Evolutionary conservation across 2,797 vertebrate species (phyloP).

Genomic region (Danionella dracula): DNA sequence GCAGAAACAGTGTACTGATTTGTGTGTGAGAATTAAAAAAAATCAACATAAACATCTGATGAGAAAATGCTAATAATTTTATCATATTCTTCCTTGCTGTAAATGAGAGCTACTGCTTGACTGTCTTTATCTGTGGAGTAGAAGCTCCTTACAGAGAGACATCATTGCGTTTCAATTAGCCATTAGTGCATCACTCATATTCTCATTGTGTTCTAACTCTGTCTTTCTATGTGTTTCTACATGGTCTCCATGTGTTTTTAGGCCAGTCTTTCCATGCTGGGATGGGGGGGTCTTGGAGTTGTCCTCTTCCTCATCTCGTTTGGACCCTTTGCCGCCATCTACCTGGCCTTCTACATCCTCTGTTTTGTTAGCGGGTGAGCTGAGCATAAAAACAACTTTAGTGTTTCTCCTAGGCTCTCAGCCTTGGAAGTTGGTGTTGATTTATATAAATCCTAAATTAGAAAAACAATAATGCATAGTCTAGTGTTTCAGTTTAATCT

Average conservation of each 20-base stretch:
- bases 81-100: neutral
- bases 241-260: conserved; percentile 68
- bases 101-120: no score
- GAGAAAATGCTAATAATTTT: neutral
- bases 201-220: conserved; percentile 4
- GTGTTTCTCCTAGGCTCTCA: neutral
- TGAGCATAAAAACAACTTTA: neutral
- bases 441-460: no score
- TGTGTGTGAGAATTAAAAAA: no score
- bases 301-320: conserved; percentile 97
- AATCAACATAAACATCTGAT: no score
- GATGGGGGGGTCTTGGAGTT: conserved; percentile 96
- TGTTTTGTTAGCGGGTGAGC: conserved; percentile 98
- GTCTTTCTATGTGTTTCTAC: conserved; percentile 41
- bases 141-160: neutral
- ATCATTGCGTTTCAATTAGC: neutral
- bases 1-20: no score
- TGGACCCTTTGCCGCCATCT: conserved; percentile 98
- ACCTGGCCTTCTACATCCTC: conserved; percentile 97
- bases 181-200: neutral
- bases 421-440: no score
- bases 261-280: conserved; percentile 97
- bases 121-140: neutral
- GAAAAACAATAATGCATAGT: no score
- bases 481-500: no score